A percentile compares a stretch with the other conserved stretches of the same genome.
Conservation (phyloP, 2,797 vertebrate species). For the Hippocampus kuda region DNA sequence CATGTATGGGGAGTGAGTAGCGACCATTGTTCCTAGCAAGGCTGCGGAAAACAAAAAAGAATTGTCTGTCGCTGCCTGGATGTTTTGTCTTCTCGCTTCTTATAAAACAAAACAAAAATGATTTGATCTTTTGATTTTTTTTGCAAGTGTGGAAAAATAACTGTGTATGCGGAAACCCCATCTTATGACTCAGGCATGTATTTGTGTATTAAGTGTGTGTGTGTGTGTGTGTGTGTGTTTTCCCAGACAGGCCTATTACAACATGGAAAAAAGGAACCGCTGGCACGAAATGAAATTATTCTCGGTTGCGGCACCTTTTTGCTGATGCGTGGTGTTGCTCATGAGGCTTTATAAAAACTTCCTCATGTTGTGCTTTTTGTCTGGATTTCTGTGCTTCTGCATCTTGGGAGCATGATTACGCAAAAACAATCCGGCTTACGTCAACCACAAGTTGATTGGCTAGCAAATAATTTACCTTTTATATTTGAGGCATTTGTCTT, state of each 20-base stretch:
- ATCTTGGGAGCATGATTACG: not conserved
- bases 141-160: constrained; percentile 7
- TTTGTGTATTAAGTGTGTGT: not conserved
- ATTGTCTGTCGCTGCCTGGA: not conserved
- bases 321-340: no score
- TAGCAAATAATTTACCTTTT: no score
- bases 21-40: constrained; percentile 17
- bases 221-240: not conserved
- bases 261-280: constrained; percentile 30
- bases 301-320: not conserved
- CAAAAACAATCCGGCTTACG: not conserved
- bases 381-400: not conserved
- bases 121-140: not conserved
- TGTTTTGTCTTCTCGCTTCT: constrained; percentile 4
- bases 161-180: constrained; percentile 25
- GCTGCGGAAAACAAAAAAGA: constrained; percentile 12
- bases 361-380: not conserved
- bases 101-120: no score
- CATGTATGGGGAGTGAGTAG: constrained; percentile 8
- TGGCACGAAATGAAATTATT: constrained; percentile 18
- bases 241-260: constrained; percentile 18
- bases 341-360: not conserved
- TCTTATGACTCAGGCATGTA: constrained; percentile 34
- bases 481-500: not conserved
- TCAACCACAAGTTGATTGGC: not conserved